Evolutionary conservation across 2,888 invertebrate genomes (phyloP).

Genomic region (Incurvaria masculella): DNA sequence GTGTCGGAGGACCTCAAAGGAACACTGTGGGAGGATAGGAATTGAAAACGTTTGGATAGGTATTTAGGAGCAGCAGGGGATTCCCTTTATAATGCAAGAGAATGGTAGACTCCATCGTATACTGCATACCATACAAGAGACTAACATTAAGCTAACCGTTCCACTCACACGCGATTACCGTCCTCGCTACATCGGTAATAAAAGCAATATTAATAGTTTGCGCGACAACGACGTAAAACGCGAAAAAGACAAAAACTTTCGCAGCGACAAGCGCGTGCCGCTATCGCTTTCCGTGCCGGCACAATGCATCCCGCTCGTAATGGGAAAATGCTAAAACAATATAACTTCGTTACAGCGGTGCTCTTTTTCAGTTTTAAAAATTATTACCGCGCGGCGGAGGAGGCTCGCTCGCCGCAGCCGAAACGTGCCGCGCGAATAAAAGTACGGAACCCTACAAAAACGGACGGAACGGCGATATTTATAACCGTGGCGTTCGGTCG

Average conservation of each 20-base stretch:
- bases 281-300: neutral
- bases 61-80: too few species aligned
- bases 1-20: too few species aligned
- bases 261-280: neutral
- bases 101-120: too few species aligned
- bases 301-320: conserved; percentile 2
- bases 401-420: neutral
- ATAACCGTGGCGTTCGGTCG: too few species aligned
- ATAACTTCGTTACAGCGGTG: conserved; percentile 1
- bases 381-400: neutral
- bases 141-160: too few species aligned
- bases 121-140: too few species aligned
- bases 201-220: neutral
- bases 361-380: conserved; percentile 2
- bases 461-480: neutral
- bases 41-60: too few species aligned
- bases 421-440: neutral
- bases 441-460: too few species aligned
- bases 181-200: too few species aligned
- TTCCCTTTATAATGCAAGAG: too few species aligned
- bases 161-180: too few species aligned
- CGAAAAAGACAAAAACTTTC: neutral
- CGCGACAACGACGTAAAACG: neutral
- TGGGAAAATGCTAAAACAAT: conserved; percentile 2
- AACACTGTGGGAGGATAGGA: too few species aligned